Evolutionary conservation across 2,888 invertebrate genomes (phyloP).

Genomic region (Habrosyne pyritoides): DNA sequence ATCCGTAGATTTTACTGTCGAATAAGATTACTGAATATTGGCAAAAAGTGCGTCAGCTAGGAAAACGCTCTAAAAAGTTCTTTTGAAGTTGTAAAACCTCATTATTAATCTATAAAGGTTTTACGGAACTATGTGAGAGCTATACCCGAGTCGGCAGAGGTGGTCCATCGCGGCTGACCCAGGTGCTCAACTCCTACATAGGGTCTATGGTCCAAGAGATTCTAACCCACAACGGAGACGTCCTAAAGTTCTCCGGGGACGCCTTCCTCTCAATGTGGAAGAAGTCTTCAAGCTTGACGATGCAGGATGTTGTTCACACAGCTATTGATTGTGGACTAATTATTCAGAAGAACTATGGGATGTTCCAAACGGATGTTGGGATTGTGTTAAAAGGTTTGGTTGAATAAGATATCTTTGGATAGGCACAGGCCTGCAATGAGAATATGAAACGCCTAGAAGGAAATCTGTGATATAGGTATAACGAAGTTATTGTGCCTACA

Average conservation of each 20-base stretch:
- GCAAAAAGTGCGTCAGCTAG: neutral
- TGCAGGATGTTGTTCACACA: conserved; percentile 85
- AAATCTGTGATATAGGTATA: no score
- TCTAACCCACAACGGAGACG: conserved; percentile 85
- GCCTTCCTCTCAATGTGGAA: conserved; percentile 88
- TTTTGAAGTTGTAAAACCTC: neutral
- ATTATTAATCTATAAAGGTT: conserved; percentile 71
- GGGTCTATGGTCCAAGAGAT: conserved; percentile 89
- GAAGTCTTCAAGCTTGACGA: conserved; percentile 72
- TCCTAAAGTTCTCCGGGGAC: conserved; percentile 87
- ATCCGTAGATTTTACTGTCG: no score
- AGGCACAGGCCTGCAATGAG: no score
- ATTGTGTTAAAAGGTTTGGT: conserved; percentile 82
- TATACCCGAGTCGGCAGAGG: conserved; percentile 86
- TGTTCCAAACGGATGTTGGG: conserved; percentile 84
- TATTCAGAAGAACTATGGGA: conserved; percentile 87
- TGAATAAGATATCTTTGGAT: no score
- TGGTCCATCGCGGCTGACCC: conserved; percentile 87
- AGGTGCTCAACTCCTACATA: conserved; percentile 87
- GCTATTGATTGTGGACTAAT: conserved; percentile 87
- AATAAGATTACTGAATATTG: no score
- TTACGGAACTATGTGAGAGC: conserved; percentile 86
- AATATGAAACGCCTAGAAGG: no score
- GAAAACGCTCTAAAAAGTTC: no score
- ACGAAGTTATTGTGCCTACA: no score